A percentile compares a stretch with the other conserved stretches of the same genome.
Evolutionary conservation across 2,113 vertebrate genomes (phyloP).

Genomic region (Gymnogyps californianus): DNA sequence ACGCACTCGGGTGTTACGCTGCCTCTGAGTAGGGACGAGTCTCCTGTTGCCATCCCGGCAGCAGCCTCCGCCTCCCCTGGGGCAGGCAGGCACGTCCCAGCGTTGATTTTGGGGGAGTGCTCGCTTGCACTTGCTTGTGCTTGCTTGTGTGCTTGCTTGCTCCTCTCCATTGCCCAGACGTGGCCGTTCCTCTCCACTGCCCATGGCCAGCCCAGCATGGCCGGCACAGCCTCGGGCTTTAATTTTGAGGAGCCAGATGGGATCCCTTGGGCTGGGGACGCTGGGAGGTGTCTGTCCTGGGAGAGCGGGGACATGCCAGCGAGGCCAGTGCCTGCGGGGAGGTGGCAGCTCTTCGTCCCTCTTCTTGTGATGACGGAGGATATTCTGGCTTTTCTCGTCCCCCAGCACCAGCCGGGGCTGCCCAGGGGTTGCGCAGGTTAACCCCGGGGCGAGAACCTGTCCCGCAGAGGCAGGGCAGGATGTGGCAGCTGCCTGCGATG

Average conservation of each 20-base stretch:
- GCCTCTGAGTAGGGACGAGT: neutral
- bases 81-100: rapidly evolving
- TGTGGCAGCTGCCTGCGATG: neutral
- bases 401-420: rapidly evolving
- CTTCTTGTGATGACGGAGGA: rapidly evolving
- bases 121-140: rapidly evolving
- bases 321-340: rapidly evolving
- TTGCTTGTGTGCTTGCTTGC: rapidly evolving
- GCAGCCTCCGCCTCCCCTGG: neutral
- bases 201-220: neutral
- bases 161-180: neutral
- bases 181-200: neutral
- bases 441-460: rapidly evolving
- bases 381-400: neutral
- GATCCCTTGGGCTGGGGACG: rapidly evolving
- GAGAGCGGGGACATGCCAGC: rapidly evolving
- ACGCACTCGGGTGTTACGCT: rapidly evolving
- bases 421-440: rapidly evolving
- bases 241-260: neutral
- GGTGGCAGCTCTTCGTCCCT: rapidly evolving
- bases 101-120: rapidly evolving
- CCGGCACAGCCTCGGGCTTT: rapidly evolving
- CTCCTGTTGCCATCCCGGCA: neutral
- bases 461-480: rapidly evolving
- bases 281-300: too few relatives aligned